Evolutionary conservation across 2,797 vertebrate species (phyloP), one percentile per base, ranked within the genome.

Genomic region (Orientallactaga sibirica): DNA sequence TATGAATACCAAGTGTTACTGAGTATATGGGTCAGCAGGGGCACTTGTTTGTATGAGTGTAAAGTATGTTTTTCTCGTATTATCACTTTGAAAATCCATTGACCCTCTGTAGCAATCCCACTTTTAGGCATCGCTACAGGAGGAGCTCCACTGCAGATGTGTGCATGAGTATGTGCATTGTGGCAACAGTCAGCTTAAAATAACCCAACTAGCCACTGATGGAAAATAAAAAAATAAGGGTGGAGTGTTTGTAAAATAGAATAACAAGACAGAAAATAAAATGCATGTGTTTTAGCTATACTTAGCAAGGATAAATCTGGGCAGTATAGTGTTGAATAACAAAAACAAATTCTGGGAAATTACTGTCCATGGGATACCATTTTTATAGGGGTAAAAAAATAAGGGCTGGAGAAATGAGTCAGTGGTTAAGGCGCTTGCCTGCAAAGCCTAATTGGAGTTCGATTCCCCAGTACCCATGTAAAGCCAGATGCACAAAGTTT

Each of bases 271-370:
- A 86, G 24, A 43, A 64, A 33, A 67, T 88, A 52, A 90, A 82
- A 71, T 41, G 55, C 79, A 77, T 67, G 61, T 58, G 58, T 90
- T 81, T 89, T 5, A n/a, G 19, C 15, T 85, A 0, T 67, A 16
- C 18, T 48, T 64, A 58, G 18, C 19, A 43, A 81, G 61, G n/a
- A 61, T 84, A 18, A 80, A 66, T 58, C 78, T 93, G 71, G n/a
- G 33, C 27, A 70, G 14, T 75, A 22, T 58, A 41, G 0, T 92
- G 55, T 20, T 87, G 48, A 76, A 10, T 73, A 77, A 61, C 68
- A 70, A 83, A 90, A 88, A n/a, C 19, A 77, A 93, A 61, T 90
- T 24, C 62, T 58, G 87, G 62, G 37, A 73, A 87, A 37, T 52
- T 25, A 7, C 37, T 73, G 0, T 19, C 79, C 5, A 48, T 83